These are phyloP conservation scores for Microplitis deprimator DNA, from an alignment of 2,888 invertebrate species.

Conservation along the genomic window DNA sequence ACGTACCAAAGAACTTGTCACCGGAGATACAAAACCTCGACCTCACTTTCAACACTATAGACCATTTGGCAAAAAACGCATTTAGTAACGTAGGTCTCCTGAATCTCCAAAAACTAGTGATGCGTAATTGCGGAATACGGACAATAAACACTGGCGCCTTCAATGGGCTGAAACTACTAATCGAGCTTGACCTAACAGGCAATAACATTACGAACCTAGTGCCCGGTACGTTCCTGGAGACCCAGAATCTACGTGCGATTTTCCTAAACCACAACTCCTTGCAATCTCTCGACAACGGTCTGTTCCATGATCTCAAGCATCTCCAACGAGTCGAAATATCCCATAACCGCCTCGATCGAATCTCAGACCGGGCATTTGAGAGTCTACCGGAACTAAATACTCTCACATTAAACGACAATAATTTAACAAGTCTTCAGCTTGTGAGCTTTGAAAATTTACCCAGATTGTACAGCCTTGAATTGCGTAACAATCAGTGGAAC, in stretches of 20 bases:
- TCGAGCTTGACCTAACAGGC: conserved; percentile 86
- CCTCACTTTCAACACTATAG: conserved; percentile 79
- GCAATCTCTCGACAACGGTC: conserved; percentile 79
- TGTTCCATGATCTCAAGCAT: conserved; percentile 83
- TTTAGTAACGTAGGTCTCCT: conserved; percentile 81
- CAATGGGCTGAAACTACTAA: conserved; percentile 82
- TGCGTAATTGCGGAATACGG: conserved; percentile 82
- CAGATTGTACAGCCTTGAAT: conserved; percentile 81
- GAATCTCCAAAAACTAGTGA: conserved; percentile 85
- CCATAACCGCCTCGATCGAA: conserved; percentile 80
- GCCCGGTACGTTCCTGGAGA: conserved; percentile 81
- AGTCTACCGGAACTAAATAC: conserved; percentile 79
- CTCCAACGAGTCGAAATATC: conserved; percentile 85
- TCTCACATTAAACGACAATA: conserved; percentile 82
- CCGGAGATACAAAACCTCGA: conserved; percentile 78
- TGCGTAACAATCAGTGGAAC: conserved; percentile 89
- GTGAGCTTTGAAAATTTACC: conserved; percentile 79
- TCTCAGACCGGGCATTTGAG: conserved; percentile 82
- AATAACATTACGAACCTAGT: conserved; percentile 80
- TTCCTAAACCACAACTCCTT: conserved; percentile 84
- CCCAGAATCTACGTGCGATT: conserved; percentile 80
- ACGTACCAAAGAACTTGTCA: conserved; percentile 82
- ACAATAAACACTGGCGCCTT: conserved; percentile 84
- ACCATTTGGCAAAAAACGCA: conserved; percentile 78
- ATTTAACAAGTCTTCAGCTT: conserved; percentile 78